Base-by-base conservation (phyloP, 2,797 vertebrate species). In the Staurois parvus region DNA sequence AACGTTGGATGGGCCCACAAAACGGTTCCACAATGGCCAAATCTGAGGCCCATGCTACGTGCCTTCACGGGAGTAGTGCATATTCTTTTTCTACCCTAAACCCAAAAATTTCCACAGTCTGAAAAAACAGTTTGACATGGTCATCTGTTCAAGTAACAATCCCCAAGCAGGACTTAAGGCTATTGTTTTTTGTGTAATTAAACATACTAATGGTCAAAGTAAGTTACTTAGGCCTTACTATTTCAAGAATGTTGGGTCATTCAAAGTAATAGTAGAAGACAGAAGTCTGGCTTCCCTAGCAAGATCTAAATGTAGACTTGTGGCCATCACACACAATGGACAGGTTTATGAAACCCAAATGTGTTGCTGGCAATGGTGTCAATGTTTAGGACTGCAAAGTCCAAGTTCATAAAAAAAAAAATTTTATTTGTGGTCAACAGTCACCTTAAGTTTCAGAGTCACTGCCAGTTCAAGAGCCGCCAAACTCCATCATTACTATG, bases 321-420 rank as follows among this genome's bases (percentile, higher is more conserved):
- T 4, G 59, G 59, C 24, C 24, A 11, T 10, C 4, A n/a, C 17
- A 21, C 75, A 34, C 1, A 34, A 28, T 64, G 64, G 24, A 59
- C 24, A 32, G 64, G 64, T 68, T 69, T 79, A 52, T 69, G 67
- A 79, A 79, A 79, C 64, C 37, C 64, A 68, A 69, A 26, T 11
- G 12, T 26, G 15, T 48, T 48, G 42, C 42, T 15, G n/a, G 7
- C 4, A 13, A 42, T 21, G 0, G 48, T 42, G 17, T 19, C 21
- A 30, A 12, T 34, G 5, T 56, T 26, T 3, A 34, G 29, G 74
- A 59, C 19, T 48, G 28, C 8, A 28, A 70, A 40, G 10, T 19
- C 21, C 21, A 10, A 30, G 4, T 15, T 8, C 15, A 42, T 1
- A 21, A 2, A 45, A 29, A 64, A 37, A 37, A 37, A 37, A 0